Percentiles rank a stretch among this genome's conserved stretches.
These are phyloP conservation scores for Drosophila borborema DNA, from an alignment of 2,888 invertebrate species.

Conservation along the genomic window DNA sequence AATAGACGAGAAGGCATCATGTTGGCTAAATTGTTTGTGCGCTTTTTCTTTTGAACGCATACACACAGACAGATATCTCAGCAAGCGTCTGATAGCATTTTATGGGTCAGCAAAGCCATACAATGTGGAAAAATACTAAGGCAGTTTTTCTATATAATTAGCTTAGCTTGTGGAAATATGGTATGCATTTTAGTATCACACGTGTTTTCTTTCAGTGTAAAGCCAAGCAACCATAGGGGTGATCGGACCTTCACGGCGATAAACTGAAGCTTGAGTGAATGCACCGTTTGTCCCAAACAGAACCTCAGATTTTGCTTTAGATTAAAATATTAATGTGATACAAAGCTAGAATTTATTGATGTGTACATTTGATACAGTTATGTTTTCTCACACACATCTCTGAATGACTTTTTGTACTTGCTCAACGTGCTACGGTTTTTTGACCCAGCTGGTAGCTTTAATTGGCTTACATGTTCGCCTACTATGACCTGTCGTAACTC, in stretches of 20 bases:
- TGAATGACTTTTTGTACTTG: not conserved
- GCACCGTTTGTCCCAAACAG: not conserved
- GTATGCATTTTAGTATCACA: not conserved
- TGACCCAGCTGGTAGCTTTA: not conserved
- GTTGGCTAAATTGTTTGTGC: slow-evolving; percentile 13
- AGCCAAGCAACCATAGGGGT: not conserved
- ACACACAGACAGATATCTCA: not conserved
- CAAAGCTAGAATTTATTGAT: not conserved
- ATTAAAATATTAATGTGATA: not conserved
- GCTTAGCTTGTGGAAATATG: not conserved
- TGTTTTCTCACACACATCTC: not conserved
- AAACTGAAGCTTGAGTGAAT: not conserved
- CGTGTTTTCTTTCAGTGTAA: not conserved
- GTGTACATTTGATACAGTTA: not conserved
- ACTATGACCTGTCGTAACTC: not conserved
- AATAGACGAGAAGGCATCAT: not conserved
- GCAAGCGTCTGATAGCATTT: slow-evolving; percentile 12
- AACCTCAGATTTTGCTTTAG: not conserved
- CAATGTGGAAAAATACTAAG: not conserved
- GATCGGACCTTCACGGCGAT: slow-evolving; percentile 1
- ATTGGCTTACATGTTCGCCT: not conserved
- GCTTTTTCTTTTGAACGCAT: not conserved
- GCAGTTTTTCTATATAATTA: not conserved
- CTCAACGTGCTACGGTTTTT: not conserved
- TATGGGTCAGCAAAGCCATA: slow-evolving; percentile 1